Base-by-base conservation (phyloP, 2,888 invertebrate species). In the Panorpa germanica region DNA sequence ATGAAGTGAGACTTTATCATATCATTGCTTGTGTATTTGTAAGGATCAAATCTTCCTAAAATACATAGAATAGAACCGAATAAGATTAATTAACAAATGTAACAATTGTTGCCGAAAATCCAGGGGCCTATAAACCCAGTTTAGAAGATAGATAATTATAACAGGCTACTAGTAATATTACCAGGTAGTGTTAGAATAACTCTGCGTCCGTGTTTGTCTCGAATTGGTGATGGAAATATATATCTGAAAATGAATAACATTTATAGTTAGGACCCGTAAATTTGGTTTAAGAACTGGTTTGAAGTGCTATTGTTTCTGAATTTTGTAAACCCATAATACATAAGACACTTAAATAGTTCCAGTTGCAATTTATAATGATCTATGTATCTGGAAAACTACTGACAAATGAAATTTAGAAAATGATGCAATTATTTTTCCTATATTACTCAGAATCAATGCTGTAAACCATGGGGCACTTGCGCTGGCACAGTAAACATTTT, bases 181-280 rank as follows among this genome's bases (percentile, higher is more conserved):
- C 37, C 27, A 12, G 53, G 49, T 41, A 48, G 49, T 21, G 49
- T 48, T 32, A 82, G 60, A 43, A 82, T 64, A 37, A 83, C 76
- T 41, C 77, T 63, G 2, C 81, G 63, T 28, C 81, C 82, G 41
- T 62, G 52, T 40, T 56, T 59, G 52, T 83, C 82, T 35, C 75
- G 61, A 35, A 70, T 65, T 17, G 81, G 82, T 30, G 78, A 72
- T 13, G 69, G 71, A 42, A 71, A 72, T 40, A 80, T 64, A 48
- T 77, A 81, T 45, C 74, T 74, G 43, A 28, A 50, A 49, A 34
- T 39, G 41, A 40, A 29, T 9, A 20, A 11, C 7, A 21, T 9
- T 12, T 31, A n/a, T n/a, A n/a, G n/a, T n/a, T n/a, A n/a, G n/a
- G n/a, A n/a, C n/a, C n/a, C n/a, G n/a, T n/a, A n/a, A n/a, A n/a